phyloP scores from a whole-genome alignment of 2,797 vertebrate species.

The Coluber constrictor region DNA sequence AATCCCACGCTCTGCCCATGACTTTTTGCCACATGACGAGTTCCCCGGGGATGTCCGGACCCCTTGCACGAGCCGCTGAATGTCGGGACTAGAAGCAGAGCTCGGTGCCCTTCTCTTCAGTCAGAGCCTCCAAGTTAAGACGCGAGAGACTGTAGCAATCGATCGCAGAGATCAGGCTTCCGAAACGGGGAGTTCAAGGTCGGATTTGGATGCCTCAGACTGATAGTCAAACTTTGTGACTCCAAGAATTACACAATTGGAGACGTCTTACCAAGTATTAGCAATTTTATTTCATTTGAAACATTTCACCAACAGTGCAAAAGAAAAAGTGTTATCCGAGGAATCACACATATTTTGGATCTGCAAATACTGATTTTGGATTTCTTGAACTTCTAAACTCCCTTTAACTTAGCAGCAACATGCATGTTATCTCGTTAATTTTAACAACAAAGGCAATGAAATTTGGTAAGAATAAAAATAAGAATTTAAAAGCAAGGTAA shows the following conservation, averaged over 20 bases:
- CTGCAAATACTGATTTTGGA: neutral
- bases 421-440: neutral
- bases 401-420: neutral
- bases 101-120: neutral
- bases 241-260: neutral
- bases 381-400: neutral
- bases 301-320: neutral
- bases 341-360: neutral
- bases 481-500: neutral
- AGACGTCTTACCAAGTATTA: neutral
- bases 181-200: neutral
- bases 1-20: neutral
- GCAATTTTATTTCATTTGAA: neutral
- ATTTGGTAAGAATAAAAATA: neutral
- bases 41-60: too few species aligned
- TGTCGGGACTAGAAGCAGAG: neutral
- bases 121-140: too few species aligned
- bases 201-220: neutral
- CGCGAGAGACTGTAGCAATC: too few species aligned
- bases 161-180: accelerated
- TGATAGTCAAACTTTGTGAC: neutral
- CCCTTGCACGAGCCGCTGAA: neutral
- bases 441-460: neutral
- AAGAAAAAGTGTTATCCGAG: neutral
- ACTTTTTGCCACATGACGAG: slow-evolving; percentile 24